These are phyloP conservation scores for Smittia sp. DNA, from an alignment of 2,888 invertebrate genomes.

Conservation along the genomic window DNA sequence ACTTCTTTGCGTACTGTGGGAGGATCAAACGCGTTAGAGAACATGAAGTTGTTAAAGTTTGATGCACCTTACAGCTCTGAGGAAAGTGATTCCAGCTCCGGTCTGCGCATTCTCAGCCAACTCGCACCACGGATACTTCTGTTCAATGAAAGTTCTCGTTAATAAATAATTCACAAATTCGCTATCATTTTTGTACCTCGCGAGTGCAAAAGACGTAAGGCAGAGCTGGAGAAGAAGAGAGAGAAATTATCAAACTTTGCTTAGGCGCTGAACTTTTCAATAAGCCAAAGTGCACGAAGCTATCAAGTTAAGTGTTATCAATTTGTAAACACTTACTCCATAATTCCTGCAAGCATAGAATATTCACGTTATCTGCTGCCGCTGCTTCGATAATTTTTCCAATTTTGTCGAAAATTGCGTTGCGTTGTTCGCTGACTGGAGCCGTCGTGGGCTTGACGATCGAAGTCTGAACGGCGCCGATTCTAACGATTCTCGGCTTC, in stretches of 20 bases:
- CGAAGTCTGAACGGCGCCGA: constrained; percentile 86
- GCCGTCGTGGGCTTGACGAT: constrained; percentile 74
- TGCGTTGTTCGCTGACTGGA: constrained; percentile 70
- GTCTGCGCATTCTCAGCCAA: constrained; percentile 85
- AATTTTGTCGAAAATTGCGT: constrained; percentile 74
- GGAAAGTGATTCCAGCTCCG: constrained; percentile 79
- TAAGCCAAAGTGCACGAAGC: neutral
- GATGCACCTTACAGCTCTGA: constrained; percentile 68
- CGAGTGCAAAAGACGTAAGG: constrained; percentile 97
- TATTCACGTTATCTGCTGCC: constrained; percentile 73
- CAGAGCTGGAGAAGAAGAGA: constrained; percentile 66
- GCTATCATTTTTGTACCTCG: too few relatives aligned
- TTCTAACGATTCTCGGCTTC: constrained; percentile 66
- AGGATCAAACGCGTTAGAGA: too few relatives aligned
- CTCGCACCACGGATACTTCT: constrained; percentile 87
- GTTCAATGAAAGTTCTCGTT: constrained; percentile 43
- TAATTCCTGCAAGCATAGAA: constrained; percentile 93
- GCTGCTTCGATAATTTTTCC: constrained; percentile 72
- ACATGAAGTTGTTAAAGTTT: too few relatives aligned
- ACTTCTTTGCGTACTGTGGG: constrained; percentile 66
- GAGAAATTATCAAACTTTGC: neutral
- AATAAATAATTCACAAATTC: neutral
- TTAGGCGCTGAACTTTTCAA: neutral
- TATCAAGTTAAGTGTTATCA: neutral
- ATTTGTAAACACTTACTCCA: constrained; percentile 69